These are phyloP conservation scores for Eupithecia inturbata DNA, from an alignment of 2,888 invertebrate genomes.

Conservation along the genomic window DNA sequence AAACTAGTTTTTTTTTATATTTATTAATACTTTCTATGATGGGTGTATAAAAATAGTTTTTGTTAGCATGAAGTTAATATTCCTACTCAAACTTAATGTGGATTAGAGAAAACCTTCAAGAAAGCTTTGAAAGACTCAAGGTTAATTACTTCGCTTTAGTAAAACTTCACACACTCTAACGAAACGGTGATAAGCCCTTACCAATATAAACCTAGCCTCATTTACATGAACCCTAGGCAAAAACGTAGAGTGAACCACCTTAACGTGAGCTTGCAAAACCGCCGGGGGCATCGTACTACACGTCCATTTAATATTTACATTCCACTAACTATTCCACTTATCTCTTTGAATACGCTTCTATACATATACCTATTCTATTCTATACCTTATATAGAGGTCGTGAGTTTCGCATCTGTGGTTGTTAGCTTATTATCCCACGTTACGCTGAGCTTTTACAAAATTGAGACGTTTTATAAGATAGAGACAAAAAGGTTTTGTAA, in stretches of 20 bases:
- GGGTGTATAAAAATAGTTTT: background rate
- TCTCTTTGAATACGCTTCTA: slow-evolving; percentile 22
- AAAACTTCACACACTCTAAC: background rate
- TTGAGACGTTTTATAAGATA: slow-evolving; percentile 1
- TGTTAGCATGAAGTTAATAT: background rate
- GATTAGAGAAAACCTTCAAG: background rate
- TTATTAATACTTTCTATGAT: background rate
- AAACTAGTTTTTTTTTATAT: background rate
- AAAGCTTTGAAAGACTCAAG: background rate
- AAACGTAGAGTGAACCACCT: slow-evolving; percentile 62
- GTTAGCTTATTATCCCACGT: slow-evolving; percentile 12
- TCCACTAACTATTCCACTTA: slow-evolving; percentile 33
- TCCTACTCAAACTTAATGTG: background rate
- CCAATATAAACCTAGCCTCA: slow-evolving; percentile 51
- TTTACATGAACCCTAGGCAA: slow-evolving; percentile 59
- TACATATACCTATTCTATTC: too few species aligned
- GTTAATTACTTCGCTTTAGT: background rate
- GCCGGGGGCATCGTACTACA: slow-evolving; percentile 50
- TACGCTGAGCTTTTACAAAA: slow-evolving; percentile 8
- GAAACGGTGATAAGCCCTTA: background rate
- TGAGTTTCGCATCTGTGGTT: slow-evolving; percentile 18
- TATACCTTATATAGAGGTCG: slow-evolving; percentile 26
- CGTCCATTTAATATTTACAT: slow-evolving; percentile 39
- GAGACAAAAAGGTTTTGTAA: background rate
- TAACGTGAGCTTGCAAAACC: slow-evolving; percentile 68